Evolutionary conservation across 2,888 invertebrate species (phyloP).

Genomic region (Cabera pusaria): DNA sequence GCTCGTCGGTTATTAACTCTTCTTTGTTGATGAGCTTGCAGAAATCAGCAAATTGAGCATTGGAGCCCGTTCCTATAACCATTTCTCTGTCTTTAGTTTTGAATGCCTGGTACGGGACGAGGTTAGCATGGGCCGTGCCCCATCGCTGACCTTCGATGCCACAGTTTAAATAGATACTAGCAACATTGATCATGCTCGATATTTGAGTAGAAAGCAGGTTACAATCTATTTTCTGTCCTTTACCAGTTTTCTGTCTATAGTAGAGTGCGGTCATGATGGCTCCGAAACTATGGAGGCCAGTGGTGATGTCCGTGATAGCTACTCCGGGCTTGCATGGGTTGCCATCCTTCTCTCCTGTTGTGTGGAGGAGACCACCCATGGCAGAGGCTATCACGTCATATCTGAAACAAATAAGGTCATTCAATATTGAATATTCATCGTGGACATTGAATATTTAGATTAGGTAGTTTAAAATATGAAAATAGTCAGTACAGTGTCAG

Average conservation of each 20-base stretch:
- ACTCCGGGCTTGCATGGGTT: slow-evolving; percentile 96
- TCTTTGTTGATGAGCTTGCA: slow-evolving; percentile 85
- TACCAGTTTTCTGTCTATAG: slow-evolving; percentile 88
- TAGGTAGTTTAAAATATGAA: no score
- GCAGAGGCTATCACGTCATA: slow-evolving; percentile 98
- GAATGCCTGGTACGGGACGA: slow-evolving; percentile 97
- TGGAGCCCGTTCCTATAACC: slow-evolving; percentile 94
- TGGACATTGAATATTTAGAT: no score
- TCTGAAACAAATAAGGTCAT: no score
- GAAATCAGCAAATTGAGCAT: slow-evolving; percentile 90
- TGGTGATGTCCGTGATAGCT: slow-evolving; percentile 95
- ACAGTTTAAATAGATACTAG: slow-evolving; percentile 94
- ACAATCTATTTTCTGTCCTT: slow-evolving; percentile 96
- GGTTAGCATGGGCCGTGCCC: slow-evolving; percentile 97
- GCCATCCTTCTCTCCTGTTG: slow-evolving; percentile 93
- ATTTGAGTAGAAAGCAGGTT: slow-evolving; percentile 97
- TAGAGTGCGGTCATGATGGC: slow-evolving; percentile 96
- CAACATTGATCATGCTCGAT: slow-evolving; percentile 94
- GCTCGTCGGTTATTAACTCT: slow-evolving; percentile 84
- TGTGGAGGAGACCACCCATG: slow-evolving; percentile 93
- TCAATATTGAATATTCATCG: no score
- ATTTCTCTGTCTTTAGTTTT: slow-evolving; percentile 91
- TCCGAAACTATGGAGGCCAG: slow-evolving; percentile 97
- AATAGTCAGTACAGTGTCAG: no score
- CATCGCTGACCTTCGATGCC: slow-evolving; percentile 89